A percentile compares a stretch with the other conserved stretches of the same genome.
These are phyloP conservation scores for Dryococelus australis DNA, from an alignment of 2,888 invertebrate species.

Conservation along the genomic window DNA sequence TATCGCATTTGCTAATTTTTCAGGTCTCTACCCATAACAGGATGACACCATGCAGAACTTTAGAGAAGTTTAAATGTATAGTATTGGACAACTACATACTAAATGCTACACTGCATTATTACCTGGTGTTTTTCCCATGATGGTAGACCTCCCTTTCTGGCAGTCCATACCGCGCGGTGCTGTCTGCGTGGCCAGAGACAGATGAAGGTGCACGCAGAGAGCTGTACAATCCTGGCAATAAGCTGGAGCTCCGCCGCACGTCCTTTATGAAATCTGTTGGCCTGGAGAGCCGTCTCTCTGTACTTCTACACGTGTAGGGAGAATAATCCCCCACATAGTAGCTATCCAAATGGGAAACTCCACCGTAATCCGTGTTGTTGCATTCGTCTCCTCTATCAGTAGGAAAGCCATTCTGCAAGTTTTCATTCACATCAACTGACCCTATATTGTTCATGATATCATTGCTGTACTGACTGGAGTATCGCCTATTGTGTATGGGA, in stretches of 20 bases:
- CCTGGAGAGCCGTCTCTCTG: conserved; percentile 20
- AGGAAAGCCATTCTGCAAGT: conserved; percentile 23
- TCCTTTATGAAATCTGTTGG: conserved; percentile 21
- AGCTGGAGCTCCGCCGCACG: neutral
- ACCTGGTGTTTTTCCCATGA: conserved; percentile 22
- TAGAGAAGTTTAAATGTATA: too few species aligned
- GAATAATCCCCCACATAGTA: neutral
- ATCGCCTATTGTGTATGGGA: neutral
- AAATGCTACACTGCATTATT: neutral
- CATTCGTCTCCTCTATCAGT: neutral
- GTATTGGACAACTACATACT: too few species aligned
- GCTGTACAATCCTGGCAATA: conserved; percentile 23
- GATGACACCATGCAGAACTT: too few species aligned
- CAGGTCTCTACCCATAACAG: too few species aligned
- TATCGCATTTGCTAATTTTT: too few species aligned
- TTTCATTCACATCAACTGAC: neutral
- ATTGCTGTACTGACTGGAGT: neutral
- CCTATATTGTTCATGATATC: neutral
- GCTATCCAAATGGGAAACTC: neutral
- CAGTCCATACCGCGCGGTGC: neutral
- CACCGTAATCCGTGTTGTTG: neutral
- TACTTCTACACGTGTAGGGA: neutral
- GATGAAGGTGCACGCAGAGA: neutral
- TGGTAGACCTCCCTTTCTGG: neutral
- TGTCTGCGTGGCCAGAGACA: neutral